Percentiles rank a stretch among this genome's conserved stretches.
These are phyloP conservation scores for Acanthosoma haemorrhoidale DNA, from an alignment of 2,888 invertebrate species.

Conservation along the genomic window DNA sequence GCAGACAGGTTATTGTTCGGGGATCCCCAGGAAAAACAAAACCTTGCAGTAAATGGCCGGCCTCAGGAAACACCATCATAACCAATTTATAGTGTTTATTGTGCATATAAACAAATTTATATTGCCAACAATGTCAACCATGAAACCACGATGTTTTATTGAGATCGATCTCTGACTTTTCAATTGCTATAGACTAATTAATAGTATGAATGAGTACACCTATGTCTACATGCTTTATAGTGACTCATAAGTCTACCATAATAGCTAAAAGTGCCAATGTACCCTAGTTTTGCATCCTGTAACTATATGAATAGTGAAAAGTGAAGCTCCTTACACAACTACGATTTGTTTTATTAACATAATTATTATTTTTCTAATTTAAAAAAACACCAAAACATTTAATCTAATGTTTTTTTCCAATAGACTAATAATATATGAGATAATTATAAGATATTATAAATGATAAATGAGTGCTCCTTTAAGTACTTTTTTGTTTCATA, in stretches of 20 bases:
- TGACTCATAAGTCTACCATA: neutral
- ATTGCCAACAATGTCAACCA: no score
- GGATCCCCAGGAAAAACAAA: no score
- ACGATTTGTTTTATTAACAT: neutral
- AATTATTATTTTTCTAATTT: neutral
- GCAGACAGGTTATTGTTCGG: no score
- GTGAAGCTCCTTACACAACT: slow-evolving; percentile 2
- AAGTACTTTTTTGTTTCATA: neutral
- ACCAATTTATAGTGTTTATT: no score
- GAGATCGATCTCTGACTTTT: no score
- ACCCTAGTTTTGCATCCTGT: neutral
- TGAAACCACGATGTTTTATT: no score
- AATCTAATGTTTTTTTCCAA: neutral
- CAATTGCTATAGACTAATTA: neutral
- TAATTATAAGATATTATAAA: neutral
- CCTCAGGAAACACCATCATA: no score
- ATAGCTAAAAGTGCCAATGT: neutral
- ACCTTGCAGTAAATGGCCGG: no score
- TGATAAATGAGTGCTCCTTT: neutral
- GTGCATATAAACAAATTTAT: no score
- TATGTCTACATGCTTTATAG: neutral
- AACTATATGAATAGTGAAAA: neutral
- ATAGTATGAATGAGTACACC: neutral
- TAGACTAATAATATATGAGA: neutral
- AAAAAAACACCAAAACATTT: neutral